These are phyloP conservation scores for Cathartes aura DNA, from an alignment of 2,113 vertebrate genomes.

Conservation along the genomic window DNA sequence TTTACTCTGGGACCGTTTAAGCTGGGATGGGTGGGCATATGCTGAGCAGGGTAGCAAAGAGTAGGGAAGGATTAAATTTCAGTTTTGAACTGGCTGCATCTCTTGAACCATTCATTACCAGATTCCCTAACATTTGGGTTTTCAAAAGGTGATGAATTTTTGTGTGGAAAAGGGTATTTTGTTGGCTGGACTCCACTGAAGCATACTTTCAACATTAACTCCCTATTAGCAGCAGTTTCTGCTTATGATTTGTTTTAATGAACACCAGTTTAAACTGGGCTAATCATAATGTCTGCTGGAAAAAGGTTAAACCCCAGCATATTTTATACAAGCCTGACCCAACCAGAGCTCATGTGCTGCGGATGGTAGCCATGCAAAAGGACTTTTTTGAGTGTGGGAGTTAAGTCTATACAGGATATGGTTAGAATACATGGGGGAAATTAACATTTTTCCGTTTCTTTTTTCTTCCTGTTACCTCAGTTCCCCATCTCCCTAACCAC, in stretches of 20 bases:
- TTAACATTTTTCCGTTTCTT: background rate
- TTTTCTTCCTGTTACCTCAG: background rate
- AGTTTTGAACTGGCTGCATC: conserved; percentile 27
- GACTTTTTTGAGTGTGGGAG: background rate
- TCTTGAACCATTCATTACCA: conserved; percentile 54
- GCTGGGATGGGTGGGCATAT: conserved; percentile 16
- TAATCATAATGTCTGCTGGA: conserved; percentile 10
- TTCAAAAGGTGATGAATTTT: conserved; percentile 63
- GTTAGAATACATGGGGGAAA: background rate
- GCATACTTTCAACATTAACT: conserved; percentile 50
- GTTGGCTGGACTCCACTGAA: conserved; percentile 39
- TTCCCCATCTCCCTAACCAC: background rate
- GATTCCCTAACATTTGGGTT: conserved; percentile 17
- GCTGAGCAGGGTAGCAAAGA: conserved; percentile 6
- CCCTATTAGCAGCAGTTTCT: conserved; percentile 40
- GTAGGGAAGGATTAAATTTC: conserved; percentile 49
- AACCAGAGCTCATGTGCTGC: background rate
- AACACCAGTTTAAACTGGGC: conserved; percentile 23
- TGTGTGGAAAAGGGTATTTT: conserved; percentile 49
- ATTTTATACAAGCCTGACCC: background rate
- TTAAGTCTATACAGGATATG: background rate
- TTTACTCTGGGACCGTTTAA: conserved; percentile 41
- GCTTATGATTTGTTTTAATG: conserved; percentile 37
- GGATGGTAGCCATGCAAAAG: background rate
- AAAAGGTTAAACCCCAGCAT: background rate